Evolutionary conservation across 1,140 invertebrate genomes (phyloP).

Genomic region (Diploscapter pachys): DNA sequence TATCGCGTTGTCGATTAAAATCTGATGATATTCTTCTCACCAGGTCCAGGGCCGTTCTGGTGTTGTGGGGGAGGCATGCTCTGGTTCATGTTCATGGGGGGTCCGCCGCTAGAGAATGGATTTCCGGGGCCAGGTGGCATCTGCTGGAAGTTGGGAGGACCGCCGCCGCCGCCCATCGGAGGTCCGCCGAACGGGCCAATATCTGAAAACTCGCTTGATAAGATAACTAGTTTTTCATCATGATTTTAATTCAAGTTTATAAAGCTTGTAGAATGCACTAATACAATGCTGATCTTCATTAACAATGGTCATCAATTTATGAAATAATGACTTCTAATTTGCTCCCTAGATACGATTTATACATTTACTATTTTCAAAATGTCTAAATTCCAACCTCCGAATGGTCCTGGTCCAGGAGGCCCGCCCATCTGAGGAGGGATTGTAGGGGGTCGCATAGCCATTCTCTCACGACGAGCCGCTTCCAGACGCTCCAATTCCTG

Average conservation of each 20-base stretch:
- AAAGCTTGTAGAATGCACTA: conserved; percentile 13
- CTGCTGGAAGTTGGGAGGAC: not conserved
- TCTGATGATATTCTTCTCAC: not conserved
- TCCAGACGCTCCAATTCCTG: conserved; percentile 44
- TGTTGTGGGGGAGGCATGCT: conserved; percentile 1
- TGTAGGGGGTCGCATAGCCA: conserved; percentile 29
- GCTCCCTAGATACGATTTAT: not conserved
- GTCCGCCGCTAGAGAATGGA: conserved; percentile 10
- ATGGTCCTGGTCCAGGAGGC: conserved; percentile 19
- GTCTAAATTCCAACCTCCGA: conserved; percentile 10
- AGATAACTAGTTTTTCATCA: not conserved
- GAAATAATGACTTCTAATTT: conserved; percentile 1
- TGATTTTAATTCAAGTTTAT: conserved; percentile 8
- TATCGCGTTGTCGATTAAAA: not conserved
- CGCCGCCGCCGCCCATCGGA: conserved; percentile 2
- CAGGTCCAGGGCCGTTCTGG: conserved; percentile 9
- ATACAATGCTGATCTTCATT: not conserved
- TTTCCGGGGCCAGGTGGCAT: not conserved
- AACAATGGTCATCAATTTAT: not conserved
- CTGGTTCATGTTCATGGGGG: conserved; percentile 2
- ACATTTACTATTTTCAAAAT: conserved; percentile 21
- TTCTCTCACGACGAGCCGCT: conserved; percentile 37
- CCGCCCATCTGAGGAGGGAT: conserved; percentile 19
- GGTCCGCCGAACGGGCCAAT: not conserved
- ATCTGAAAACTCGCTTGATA: not conserved